Evolutionary conservation across 2,888 invertebrate genomes (phyloP), one percentile per base, ranked within the genome.

Genomic region (Mythimna impura): DNA sequence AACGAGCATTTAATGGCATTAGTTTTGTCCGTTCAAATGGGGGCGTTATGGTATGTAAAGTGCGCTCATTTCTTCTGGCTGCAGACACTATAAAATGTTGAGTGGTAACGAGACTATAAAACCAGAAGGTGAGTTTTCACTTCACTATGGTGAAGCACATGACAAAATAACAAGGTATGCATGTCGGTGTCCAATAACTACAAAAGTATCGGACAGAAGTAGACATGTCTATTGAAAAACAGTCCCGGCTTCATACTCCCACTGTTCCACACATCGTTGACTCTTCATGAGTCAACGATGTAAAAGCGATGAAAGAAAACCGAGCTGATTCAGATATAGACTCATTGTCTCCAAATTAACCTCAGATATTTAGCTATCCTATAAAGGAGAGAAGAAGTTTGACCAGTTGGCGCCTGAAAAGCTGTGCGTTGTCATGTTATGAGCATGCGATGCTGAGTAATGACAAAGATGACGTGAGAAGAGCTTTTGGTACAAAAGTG

Each of bases 41-140:
- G 57, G 62, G 22, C 71, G 71, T 81, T 71, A 66, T 71, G 69
- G 67, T 63, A 72, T 75, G 58, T 81, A 78, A 71, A 81, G 64
- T 71, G 68, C 17, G 55, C 71, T 72, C 57, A 74, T 67, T 72
- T 52, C 74, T 81, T 81, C 74, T 78, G 78, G 74, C 64, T 69
- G 67, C 47, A 81, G 67, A 70, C 64, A 72, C 69, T 47, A 70
- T 81, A 65, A 71, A 81, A 74, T 74, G 61, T 52, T 72, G 61
- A 57, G 34, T 57, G 64, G 69, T 70, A 67, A 66, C 54, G 17
- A 73, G 60, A 40, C 66, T 62, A 67, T 78, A 78, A 81, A 81
- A 63, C 34, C 34, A 65, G n/a, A 30, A 81, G 55, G 47, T 67
- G 36, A 66, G 57, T 65, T 76, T 73, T 43, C 36, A 72, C 66